Base-by-base conservation (phyloP, 2,797 vertebrate species). In the Morus bassanus region DNA sequence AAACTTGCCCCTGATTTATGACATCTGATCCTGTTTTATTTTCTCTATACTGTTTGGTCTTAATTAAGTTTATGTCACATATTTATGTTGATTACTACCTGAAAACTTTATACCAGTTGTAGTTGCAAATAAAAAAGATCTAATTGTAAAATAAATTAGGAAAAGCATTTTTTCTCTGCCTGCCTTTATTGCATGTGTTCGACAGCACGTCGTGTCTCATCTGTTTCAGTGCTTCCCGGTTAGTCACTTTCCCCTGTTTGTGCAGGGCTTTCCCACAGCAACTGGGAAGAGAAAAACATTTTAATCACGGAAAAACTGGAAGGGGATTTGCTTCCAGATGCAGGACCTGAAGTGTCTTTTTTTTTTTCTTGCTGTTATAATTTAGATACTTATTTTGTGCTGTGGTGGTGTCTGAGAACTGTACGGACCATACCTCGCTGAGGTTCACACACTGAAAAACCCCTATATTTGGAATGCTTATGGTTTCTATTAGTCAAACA, bases 191-290 rank as follows among this genome's bases (percentile, higher is more conserved):
- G 59, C 37, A 13, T 56, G 85, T 87, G 85, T 86, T 46, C 54
- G 45, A 91, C n/a, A 61, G 76, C 91, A 95, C 1, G 3, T 93
- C 2, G 2, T 33, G 48, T 64, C 75, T 93, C 86, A 28, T 59
- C 69, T 45, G 67, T 91, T 63, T 33, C 0, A 0, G 65, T 75
- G 85, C 83, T 91, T 94, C 89, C 87, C 33, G 2, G 72, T 95
- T 95, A 92, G 89, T 96, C 95, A 75, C 53, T 91, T 80, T 93
- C 73, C 84, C 79, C 50, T 89, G 57, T 94, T 94, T 95, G 72
- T 89, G 73, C 73, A 37, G 75, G 76, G 51, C 81, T 93, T 96
- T 91, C 91, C 69, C 75, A 83, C 79, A 93, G 73, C 57, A 48
- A 61, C 88, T 88, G 76, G 45, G 46, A 78, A 89, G 68, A 83